Base-by-base conservation (phyloP, 2,888 invertebrate species). In the Halocaridina rubra region DNA sequence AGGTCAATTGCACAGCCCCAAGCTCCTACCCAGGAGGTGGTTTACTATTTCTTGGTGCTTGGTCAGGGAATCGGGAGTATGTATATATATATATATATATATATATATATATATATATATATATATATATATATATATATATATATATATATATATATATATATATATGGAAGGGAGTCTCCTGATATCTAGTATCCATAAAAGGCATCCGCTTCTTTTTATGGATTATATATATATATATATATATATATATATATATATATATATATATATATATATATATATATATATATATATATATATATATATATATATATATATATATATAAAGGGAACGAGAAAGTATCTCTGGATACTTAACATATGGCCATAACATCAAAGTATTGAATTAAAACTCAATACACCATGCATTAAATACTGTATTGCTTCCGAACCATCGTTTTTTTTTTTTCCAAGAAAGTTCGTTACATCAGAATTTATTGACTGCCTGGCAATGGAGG, bases 1-100 rank as follows among this genome's bases (percentile, higher is more conserved):
- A n/a, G n/a, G n/a, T n/a, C n/a, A n/a, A n/a, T n/a, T n/a, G n/a
- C n/a, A n/a, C n/a, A n/a, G n/a, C n/a, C n/a, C n/a, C n/a, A n/a
- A n/a, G n/a, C n/a, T n/a, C n/a, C n/a, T n/a, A n/a, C n/a, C n/a
- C n/a, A n/a, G n/a, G n/a, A n/a, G n/a, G n/a, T n/a, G n/a, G n/a
- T n/a, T n/a, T n/a, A n/a, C n/a, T n/a, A n/a, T n/a, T n/a, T n/a
- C n/a, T n/a, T n/a, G n/a, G n/a, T n/a, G n/a, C n/a, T n/a, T n/a
- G n/a, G n/a, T 69, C 22, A 27, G 29, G 8, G n/a, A 30, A 69
- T 22, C 24, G 24, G 16, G 27, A 22, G 16, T 67, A 67, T 67
- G 27, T 67, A 67, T 67, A 67, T 67, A 67, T 67, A 67, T 67
- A 67, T 67, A 67, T 67, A 67, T 67, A 67, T 67, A 67, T 67